These are phyloP conservation scores for Apteryx owenii DNA, from an alignment of 2,113 vertebrate species.

Conservation along the genomic window DNA sequence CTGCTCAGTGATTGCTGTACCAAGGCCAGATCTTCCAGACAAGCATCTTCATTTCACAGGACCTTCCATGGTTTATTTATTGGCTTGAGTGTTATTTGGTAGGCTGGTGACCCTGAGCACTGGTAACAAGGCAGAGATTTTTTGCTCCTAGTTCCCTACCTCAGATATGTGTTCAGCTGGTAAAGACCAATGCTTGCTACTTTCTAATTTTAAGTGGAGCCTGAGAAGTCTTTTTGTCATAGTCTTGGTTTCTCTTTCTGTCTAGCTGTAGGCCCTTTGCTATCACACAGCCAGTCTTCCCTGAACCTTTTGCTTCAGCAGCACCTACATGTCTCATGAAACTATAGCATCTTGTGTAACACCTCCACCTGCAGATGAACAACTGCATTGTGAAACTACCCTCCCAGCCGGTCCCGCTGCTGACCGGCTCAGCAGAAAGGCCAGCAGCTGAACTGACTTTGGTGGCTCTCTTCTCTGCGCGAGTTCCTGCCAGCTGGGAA, in stretches of 20 bases:
- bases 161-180: not conserved
- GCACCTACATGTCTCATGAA: no score
- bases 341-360: not conserved
- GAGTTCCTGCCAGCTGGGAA: not conserved
- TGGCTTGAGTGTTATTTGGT: not conserved
- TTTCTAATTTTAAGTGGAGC: not conserved
- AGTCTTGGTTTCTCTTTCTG: not conserved
- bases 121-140: not conserved
- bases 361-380: no score
- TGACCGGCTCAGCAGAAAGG: not conserved
- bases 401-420: accelerated
- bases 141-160: not conserved
- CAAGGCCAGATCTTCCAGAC: not conserved
- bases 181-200: not conserved
- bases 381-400: accelerated
- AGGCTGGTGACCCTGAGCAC: not conserved
- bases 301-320: not conserved
- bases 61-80: not conserved
- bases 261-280: not conserved
- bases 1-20: not conserved
- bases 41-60: not conserved
- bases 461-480: no score
- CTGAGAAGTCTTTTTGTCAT: not conserved
- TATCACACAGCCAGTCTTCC: not conserved
- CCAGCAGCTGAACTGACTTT: not conserved